These are phyloP conservation scores for Pterocles burchelli DNA, from an alignment of 2,113 vertebrate genomes.

Conservation along the genomic window DNA sequence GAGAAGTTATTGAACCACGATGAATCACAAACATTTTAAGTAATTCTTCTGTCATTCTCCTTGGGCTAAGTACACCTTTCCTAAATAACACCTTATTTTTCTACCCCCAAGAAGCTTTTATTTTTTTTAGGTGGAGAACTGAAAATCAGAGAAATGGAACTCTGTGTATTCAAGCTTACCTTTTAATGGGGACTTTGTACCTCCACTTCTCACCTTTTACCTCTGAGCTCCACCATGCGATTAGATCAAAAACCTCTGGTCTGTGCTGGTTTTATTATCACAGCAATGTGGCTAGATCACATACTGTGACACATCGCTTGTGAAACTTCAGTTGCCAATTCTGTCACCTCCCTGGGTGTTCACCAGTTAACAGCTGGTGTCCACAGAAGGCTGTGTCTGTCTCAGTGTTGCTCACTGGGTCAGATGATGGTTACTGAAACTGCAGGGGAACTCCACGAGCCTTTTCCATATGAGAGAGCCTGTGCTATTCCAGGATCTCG, in stretches of 20 bases:
- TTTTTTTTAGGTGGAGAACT: background rate
- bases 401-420: slow-evolving; percentile 17
- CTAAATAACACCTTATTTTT: background rate
- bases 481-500: slow-evolving; percentile 16
- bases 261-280: background rate
- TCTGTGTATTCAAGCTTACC: background rate
- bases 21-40: slow-evolving; percentile 17
- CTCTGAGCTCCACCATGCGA: background rate
- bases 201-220: background rate
- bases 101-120: background rate
- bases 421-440: slow-evolving; percentile 30
- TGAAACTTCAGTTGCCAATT: background rate
- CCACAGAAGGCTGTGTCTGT: background rate
- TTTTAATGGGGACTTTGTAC: background rate
- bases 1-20: background rate
- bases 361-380: background rate
- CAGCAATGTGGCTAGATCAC: background rate
- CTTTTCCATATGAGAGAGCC: background rate
- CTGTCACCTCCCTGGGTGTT: background rate
- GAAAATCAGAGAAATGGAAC: background rate
- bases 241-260: background rate
- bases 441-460: background rate
- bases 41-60: background rate
- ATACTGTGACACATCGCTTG: background rate
- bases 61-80: background rate